A percentile compares a stretch with the other conserved stretches of the same genome.
These are phyloP conservation scores for Holothuria scabra DNA, from an alignment of 53 echinoderm and acorn worm species.

Conservation along the genomic window DNA sequence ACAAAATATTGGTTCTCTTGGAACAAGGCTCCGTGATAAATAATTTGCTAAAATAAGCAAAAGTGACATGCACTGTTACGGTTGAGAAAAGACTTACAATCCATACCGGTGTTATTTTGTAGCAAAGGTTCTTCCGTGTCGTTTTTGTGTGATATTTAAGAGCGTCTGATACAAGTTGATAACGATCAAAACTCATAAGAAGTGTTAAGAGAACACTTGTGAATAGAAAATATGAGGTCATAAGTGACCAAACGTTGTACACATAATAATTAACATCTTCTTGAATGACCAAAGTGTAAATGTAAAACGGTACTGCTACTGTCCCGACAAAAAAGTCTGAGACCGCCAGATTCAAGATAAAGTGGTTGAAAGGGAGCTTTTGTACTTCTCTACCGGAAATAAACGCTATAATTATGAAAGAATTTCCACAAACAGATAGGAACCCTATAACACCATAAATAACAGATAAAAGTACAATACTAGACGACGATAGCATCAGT, in stretches of 20 bases:
- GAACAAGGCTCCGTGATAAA: no score
- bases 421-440: neutral
- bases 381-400: neutral
- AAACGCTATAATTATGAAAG: constrained; percentile 13
- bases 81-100: no score
- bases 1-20: no score
- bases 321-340: constrained; percentile 2
- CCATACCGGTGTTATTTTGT: no score
- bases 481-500: no score
- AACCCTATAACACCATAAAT: neutral
- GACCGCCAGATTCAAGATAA: constrained; percentile 6
- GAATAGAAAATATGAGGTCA: no score
- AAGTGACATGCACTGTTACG: no score
- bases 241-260: no score
- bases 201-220: neutral
- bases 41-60: no score
- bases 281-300: neutral
- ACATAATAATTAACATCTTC: no score
- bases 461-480: no score
- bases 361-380: neutral
- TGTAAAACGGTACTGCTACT: neutral
- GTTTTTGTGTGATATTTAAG: neutral
- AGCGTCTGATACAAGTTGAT: neutral
- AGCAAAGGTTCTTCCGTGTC: neutral
- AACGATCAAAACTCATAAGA: constrained; percentile 1